Evolutionary conservation across 2,113 vertebrate species (phyloP).

Genomic region (Piaya cayana): DNA sequence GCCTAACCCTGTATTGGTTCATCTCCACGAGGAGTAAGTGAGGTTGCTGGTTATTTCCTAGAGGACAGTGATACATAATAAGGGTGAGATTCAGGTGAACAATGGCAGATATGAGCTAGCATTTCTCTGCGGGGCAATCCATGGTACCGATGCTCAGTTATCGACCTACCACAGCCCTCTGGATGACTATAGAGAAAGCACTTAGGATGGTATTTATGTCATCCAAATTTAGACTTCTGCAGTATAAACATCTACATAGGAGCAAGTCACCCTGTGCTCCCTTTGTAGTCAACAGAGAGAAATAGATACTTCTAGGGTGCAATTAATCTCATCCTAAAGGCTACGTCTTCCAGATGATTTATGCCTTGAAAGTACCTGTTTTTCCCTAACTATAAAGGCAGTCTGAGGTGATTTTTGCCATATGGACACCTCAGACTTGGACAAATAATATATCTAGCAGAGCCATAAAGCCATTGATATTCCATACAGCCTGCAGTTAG

Average conservation of each 20-base stretch:
- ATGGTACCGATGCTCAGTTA: not conserved
- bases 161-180: slow-evolving; percentile 42
- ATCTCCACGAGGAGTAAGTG: not conserved
- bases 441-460: slow-evolving; percentile 55
- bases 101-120: not conserved
- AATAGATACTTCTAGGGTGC: slow-evolving; percentile 53
- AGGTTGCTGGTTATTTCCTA: not conserved
- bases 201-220: slow-evolving; percentile 59
- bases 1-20: not conserved
- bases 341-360: slow-evolving; percentile 48
- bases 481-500: slow-evolving; percentile 58
- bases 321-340: slow-evolving; percentile 57
- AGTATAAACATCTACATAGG: slow-evolving; percentile 61
- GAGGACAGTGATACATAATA: not conserved
- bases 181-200: slow-evolving; percentile 19
- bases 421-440: slow-evolving; percentile 54
- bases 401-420: slow-evolving; percentile 63
- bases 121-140: not conserved
- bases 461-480: slow-evolving; percentile 59
- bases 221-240: slow-evolving; percentile 57
- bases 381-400: slow-evolving; percentile 45
- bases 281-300: slow-evolving; percentile 55
- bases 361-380: slow-evolving; percentile 52
- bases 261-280: slow-evolving; percentile 39
- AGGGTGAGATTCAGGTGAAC: not conserved